Conservation (phyloP, 2,888 invertebrate genomes). For the Tenthredo mesomela region DNA sequence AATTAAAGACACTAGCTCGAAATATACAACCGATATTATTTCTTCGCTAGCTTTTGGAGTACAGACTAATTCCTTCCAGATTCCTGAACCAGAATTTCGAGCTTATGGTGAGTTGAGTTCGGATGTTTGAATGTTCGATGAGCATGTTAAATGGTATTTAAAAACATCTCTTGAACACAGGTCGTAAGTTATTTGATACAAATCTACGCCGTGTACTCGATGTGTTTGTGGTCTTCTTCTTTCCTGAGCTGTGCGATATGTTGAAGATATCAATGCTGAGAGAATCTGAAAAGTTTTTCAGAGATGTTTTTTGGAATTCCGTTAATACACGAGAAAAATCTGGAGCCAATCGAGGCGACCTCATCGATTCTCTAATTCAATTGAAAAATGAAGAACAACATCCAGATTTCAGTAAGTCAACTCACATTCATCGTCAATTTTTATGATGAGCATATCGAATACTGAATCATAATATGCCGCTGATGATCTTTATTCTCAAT, state of each 20-base stretch:
- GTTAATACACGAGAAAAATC: conserved; percentile 65
- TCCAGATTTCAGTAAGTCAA: conserved; percentile 62
- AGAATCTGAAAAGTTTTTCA: conserved; percentile 62
- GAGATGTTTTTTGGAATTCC: conserved; percentile 68
- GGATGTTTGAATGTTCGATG: not conserved
- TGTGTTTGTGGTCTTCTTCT: conserved; percentile 65
- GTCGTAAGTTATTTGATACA: not conserved
- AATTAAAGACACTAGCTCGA: conserved; percentile 58
- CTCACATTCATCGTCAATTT: not conserved
- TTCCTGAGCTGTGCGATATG: conserved; percentile 61
- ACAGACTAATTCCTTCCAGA: conserved; percentile 66
- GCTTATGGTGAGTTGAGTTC: conserved; percentile 59
- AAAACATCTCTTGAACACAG: not conserved
- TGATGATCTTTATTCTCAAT: not conserved
- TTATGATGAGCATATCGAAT: not conserved
- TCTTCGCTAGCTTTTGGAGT: conserved; percentile 70
- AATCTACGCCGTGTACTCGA: conserved; percentile 11
- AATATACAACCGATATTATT: conserved; percentile 69
- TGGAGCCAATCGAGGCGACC: conserved; percentile 66
- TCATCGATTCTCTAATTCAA: conserved; percentile 68
- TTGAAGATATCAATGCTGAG: conserved; percentile 59
- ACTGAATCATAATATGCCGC: not conserved
- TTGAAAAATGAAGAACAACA: conserved; percentile 65
- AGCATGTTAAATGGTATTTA: not conserved
- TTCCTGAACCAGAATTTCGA: conserved; percentile 64